Evolutionary conservation across 1,140 invertebrate genomes (phyloP).

Genomic region (Zaprionus vittiger): DNA sequence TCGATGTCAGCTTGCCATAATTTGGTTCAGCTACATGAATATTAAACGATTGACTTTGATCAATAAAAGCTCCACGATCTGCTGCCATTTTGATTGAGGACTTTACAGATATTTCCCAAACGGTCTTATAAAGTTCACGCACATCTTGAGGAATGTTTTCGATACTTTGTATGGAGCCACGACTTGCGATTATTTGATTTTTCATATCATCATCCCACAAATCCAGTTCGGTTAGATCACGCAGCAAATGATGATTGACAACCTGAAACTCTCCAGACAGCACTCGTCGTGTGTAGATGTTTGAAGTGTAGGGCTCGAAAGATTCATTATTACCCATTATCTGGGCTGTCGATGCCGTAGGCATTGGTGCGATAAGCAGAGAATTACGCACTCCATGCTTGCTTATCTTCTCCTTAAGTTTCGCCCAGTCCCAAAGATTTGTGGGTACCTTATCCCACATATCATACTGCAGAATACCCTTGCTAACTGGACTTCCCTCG

Average conservation of each 20-base stretch:
- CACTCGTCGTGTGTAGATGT: constrained; percentile 97
- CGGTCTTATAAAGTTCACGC: constrained; percentile 97
- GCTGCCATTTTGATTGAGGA: constrained; percentile 98
- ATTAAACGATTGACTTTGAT: constrained; percentile 99
- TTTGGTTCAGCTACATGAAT: constrained; percentile 98
- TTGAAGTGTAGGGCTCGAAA: constrained; percentile 99
- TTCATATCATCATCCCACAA: constrained; percentile 99
- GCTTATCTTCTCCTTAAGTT: constrained; percentile 94
- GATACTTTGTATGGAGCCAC: constrained; percentile 98
- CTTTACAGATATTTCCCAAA: constrained; percentile 99
- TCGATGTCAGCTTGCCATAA: constrained; percentile 97
- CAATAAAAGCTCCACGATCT: constrained; percentile 98
- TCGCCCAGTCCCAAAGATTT: constrained; percentile 95
- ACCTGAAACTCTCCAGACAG: constrained; percentile 95
- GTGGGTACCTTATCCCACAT: constrained; percentile 98
- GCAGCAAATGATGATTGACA: constrained; percentile 98
- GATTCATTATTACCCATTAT: constrained; percentile 99
- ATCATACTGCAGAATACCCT: constrained; percentile 98
- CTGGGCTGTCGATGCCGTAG: constrained; percentile 99
- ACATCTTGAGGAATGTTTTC: constrained; percentile 94
- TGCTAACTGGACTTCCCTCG: constrained; percentile 94
- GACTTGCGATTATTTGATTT: constrained; percentile 95
- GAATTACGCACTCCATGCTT: constrained; percentile 97
- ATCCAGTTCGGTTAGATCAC: constrained; percentile 95
- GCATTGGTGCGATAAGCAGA: constrained; percentile 98